Conservation (phyloP, 2,888 invertebrate genomes). For the Dione juno region DNA sequence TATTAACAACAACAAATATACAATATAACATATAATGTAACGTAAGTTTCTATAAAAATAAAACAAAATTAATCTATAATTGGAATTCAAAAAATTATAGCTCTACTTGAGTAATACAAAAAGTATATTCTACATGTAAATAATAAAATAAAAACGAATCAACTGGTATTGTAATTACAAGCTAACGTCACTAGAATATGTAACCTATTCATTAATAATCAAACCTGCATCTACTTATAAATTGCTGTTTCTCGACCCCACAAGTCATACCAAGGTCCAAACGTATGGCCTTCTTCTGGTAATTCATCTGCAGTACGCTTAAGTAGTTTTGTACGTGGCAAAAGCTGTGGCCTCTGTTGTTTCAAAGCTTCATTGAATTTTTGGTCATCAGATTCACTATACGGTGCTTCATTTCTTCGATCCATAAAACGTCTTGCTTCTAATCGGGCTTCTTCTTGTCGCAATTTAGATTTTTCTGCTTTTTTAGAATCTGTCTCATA, state of each 20-base stretch:
- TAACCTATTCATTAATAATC: constrained; percentile 41
- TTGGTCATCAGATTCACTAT: constrained; percentile 82
- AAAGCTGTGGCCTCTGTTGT: constrained; percentile 82
- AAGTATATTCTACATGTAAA: constrained; percentile 25
- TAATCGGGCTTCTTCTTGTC: constrained; percentile 77
- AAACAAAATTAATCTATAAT: constrained; percentile 14
- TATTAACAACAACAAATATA: constrained; percentile 44
- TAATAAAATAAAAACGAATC: constrained; percentile 32
- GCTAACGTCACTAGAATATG: constrained; percentile 36
- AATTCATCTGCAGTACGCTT: constrained; percentile 83
- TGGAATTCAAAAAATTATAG: constrained; percentile 23
- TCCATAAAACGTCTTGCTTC: constrained; percentile 74
- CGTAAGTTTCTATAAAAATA: constrained; percentile 9
- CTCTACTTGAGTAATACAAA: constrained; percentile 23
- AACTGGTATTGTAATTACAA: constrained; percentile 36
- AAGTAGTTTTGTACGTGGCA: constrained; percentile 88
- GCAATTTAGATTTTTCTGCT: constrained; percentile 79
- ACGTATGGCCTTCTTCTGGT: constrained; percentile 87
- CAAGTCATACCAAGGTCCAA: constrained; percentile 94
- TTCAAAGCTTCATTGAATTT: constrained; percentile 81
- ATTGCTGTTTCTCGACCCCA: constrained; percentile 91
- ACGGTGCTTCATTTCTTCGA: constrained; percentile 72
- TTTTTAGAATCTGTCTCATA: constrained; percentile 82
- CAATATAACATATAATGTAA: constrained; percentile 28
- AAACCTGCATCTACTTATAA: constrained; percentile 77